Base-by-base conservation (phyloP, 2,113 vertebrate species). In the Cyanoderma ruficeps region DNA sequence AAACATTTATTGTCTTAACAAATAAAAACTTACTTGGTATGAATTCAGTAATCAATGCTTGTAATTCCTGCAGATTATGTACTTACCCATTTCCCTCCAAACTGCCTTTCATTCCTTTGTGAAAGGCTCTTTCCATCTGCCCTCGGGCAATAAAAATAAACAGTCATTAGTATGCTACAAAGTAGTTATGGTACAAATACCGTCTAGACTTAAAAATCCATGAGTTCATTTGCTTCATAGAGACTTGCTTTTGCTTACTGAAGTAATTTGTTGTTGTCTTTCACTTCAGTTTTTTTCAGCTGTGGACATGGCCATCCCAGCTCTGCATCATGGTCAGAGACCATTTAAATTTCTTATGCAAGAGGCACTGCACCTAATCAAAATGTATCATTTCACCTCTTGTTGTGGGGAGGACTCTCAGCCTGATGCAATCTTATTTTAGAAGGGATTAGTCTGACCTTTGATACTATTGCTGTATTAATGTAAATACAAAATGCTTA, bases 121-220 rank as follows among this genome's bases (percentile, higher is more conserved):
- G 88, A 60, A 49, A 96, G 64, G 41, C 53, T 89, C 10, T 56
- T 94, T 95, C 92, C 81, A 80, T 49, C 72, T 97, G 61, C 74
- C 84, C 55, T 80, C 35, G 52, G 86, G 92, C 97, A 91, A 12
- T 57, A 67, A 91, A 72, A 96, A 90, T 91, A 42, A 82, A 46
- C 90, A 85, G 72, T 53, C 77, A 72, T 96, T 95, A 94, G 85
- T 87, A 95, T 70, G 57, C 55, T 47, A 39, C n/a, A 59, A 30
- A 59, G 57, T 82, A 53, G 37, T 96, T 92, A 49, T 60, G 72
- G 28, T 91, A 33, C 90, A 95, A 87, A 90, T 94, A 74, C 76
- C 67, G 89, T 92, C 53, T 94, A 92, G 69, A 93, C 56, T 91
- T 88, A 68, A 18, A 93, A 72, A 83, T 95, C 82, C 83, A 27